phyloP scores from a whole-genome alignment of 2,888 invertebrate species.

The Digitonthophagus gazella region DNA sequence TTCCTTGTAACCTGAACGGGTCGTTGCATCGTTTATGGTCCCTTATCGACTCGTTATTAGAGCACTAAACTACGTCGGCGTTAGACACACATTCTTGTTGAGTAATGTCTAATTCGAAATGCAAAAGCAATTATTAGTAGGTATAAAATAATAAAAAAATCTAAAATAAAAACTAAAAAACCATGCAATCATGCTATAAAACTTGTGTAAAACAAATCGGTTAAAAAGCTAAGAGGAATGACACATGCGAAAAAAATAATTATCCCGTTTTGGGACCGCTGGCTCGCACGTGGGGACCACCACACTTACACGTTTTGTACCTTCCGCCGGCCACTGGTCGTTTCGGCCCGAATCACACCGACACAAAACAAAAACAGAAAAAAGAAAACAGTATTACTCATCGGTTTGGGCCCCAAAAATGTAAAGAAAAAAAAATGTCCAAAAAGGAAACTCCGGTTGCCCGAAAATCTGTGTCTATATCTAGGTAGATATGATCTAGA shows the following conservation, averaged over 20 bases:
- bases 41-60: not conserved
- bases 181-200: not conserved
- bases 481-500: too few species aligned
- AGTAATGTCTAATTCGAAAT: not conserved
- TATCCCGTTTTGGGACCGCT: constrained; percentile 34
- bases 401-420: constrained; percentile 2
- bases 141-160: not conserved
- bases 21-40: not conserved
- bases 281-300: constrained; percentile 42
- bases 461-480: too few species aligned
- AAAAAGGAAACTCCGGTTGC: too few species aligned
- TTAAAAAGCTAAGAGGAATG: too few species aligned
- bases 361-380: constrained; percentile 15
- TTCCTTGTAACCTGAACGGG: not conserved
- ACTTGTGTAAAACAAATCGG: too few species aligned
- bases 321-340: constrained; percentile 48
- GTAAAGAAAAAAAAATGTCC: not conserved
- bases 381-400: constrained; percentile 14
- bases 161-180: not conserved
- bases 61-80: not conserved
- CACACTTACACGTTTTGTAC: constrained; percentile 51
- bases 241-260: constrained; percentile 39
- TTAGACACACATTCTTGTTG: too few species aligned
- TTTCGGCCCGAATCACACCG: constrained; percentile 7
- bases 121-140: not conserved